Conservation (phyloP, 2,888 invertebrate species). For the Phengaris arion region DNA sequence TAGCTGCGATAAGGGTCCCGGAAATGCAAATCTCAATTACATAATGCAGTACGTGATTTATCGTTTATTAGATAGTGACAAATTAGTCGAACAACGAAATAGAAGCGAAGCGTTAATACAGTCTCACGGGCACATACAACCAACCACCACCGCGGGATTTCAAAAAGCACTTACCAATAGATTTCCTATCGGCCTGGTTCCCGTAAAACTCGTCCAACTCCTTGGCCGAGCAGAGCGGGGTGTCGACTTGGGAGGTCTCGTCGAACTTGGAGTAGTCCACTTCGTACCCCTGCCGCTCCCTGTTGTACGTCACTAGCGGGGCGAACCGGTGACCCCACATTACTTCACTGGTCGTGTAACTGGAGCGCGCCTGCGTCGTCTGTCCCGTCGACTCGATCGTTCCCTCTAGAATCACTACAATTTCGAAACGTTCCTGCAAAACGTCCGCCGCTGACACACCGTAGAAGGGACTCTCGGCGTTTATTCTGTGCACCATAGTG, state of each 20-base stretch:
- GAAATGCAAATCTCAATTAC: constrained; percentile 40
- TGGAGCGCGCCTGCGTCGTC: constrained; percentile 86
- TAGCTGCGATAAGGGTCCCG: constrained; percentile 45
- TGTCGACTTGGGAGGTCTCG: constrained; percentile 87
- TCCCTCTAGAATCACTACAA: constrained; percentile 90
- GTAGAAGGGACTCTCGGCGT: constrained; percentile 90
- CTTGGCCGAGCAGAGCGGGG: constrained; percentile 86
- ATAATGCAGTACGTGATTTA: constrained; percentile 12
- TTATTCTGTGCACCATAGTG: constrained; percentile 92
- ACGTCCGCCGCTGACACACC: constrained; percentile 90
- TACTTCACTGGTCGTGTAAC: constrained; percentile 88
- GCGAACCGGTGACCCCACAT: constrained; percentile 90
- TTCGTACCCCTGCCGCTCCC: constrained; percentile 86
- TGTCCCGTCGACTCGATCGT: constrained; percentile 90
- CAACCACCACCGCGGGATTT: constrained; percentile 41
- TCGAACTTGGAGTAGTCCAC: constrained; percentile 92
- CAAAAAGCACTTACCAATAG: constrained; percentile 71
- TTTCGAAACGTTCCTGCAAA: constrained; percentile 88
- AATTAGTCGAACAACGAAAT: constrained; percentile 9
- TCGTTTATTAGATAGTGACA: constrained; percentile 2
- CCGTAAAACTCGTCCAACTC: constrained; percentile 83
- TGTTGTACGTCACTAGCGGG: constrained; percentile 86
- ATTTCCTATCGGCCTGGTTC: constrained; percentile 77
- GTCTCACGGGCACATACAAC: constrained; percentile 12
- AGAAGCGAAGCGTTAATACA: constrained; percentile 20